These are phyloP conservation scores for Sebastes kiyomatsui DNA, from an alignment of 2,797 vertebrate genomes.

Conservation along the genomic window DNA sequence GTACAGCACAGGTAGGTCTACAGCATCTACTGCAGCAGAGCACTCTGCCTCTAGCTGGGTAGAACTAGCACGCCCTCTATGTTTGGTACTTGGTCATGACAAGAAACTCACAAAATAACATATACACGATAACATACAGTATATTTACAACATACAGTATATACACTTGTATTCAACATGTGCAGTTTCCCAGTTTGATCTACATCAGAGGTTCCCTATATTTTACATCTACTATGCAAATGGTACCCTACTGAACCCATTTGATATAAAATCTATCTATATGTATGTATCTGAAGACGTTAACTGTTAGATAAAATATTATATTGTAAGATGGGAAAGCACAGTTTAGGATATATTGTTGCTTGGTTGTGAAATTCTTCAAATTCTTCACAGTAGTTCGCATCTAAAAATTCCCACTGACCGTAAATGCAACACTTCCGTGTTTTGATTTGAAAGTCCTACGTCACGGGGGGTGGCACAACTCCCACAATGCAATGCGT, in stretches of 20 bases:
- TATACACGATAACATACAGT: background rate
- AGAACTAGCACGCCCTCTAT: constrained; percentile 60
- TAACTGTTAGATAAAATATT: background rate
- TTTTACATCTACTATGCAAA: background rate
- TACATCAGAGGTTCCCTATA: no score
- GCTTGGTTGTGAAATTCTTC: background rate
- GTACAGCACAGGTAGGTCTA: background rate
- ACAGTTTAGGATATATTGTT: background rate
- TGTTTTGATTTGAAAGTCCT: constrained; percentile 44
- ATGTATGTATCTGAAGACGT: background rate
- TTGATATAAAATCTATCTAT: background rate
- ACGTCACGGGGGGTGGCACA: constrained; percentile 45
- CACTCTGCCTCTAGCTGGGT: background rate
- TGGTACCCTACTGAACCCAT: background rate
- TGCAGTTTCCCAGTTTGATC: background rate
- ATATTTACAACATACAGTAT: background rate
- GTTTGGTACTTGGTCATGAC: constrained; percentile 20
- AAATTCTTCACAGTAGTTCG: background rate
- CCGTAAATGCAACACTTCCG: constrained; percentile 31
- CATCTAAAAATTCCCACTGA: background rate
- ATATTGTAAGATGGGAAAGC: background rate
- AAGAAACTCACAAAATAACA: background rate
- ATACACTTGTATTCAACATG: background rate
- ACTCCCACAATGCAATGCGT: constrained; percentile 62
- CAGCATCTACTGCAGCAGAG: background rate